Evolutionary conservation across 2,113 vertebrate genomes (phyloP).

Genomic region (Crotophaga sulcirostris): DNA sequence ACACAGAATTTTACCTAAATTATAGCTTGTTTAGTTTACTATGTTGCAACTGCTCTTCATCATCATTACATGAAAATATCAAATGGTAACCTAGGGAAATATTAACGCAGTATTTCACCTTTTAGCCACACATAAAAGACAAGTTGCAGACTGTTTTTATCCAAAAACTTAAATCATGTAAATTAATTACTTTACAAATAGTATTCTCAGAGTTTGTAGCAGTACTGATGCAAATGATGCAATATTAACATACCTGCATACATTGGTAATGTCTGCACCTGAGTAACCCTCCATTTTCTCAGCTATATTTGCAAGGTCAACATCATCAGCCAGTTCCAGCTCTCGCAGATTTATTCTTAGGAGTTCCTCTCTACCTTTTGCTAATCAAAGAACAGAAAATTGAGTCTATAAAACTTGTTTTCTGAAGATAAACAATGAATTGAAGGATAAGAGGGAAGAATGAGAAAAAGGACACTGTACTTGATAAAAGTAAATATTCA

Average conservation of each 20-base stretch:
- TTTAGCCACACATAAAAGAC: background rate
- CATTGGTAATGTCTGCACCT: conserved; percentile 96
- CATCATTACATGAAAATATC: background rate
- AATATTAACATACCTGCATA: conserved; percentile 88
- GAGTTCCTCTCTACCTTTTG: conserved; percentile 90
- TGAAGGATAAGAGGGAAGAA: background rate
- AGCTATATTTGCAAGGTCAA: conserved; percentile 90
- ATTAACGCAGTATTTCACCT: background rate
- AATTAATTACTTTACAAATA: background rate
- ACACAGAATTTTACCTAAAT: background rate
- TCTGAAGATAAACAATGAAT: background rate
- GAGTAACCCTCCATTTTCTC: conserved; percentile 97
- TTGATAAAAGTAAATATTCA: background rate
- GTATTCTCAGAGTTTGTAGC: background rate
- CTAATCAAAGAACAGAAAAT: conserved; percentile 71
- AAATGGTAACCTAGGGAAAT: background rate
- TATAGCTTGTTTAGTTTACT: background rate
- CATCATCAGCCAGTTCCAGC: conserved; percentile 91
- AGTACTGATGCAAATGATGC: background rate
- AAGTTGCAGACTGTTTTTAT: background rate
- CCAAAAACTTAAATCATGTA: background rate
- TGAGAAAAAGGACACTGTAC: background rate
- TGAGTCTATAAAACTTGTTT: background rate
- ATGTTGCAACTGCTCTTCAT: background rate
- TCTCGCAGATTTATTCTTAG: conserved; percentile 92